A percentile compares a stretch with the other conserved stretches of the same genome.
These are phyloP conservation scores for Galeruca laticollis DNA, from an alignment of 2,888 invertebrate species.

Conservation along the genomic window DNA sequence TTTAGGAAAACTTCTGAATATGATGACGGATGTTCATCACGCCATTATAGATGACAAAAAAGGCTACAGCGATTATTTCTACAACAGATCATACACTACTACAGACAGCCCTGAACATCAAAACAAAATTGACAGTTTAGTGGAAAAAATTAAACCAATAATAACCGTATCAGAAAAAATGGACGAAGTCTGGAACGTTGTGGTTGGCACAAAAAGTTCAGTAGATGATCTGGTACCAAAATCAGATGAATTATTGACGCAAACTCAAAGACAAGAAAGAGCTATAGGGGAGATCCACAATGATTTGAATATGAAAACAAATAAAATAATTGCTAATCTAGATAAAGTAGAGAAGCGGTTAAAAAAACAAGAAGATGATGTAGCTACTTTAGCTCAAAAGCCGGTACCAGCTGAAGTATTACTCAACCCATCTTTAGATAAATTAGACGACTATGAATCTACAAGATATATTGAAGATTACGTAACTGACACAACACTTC, in stretches of 20 bases:
- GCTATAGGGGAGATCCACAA: conserved; percentile 89
- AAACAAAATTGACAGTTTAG: conserved; percentile 84
- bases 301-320: conserved; percentile 84
- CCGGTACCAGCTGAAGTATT: conserved; percentile 82
- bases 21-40: conserved; percentile 86
- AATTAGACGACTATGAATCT: conserved; percentile 83
- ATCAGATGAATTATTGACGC: conserved; percentile 86
- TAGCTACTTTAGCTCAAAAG: conserved; percentile 81
- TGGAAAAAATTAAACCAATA: conserved; percentile 86
- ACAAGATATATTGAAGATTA: conserved; percentile 71
- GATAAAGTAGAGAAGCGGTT: conserved; percentile 87
- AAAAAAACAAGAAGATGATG: conserved; percentile 88
- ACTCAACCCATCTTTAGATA: conserved; percentile 82
- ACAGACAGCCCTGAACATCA: conserved; percentile 69
- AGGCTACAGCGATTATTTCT: conserved; percentile 54
- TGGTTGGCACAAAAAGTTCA: conserved; percentile 89
- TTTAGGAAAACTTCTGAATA: conserved; percentile 80
- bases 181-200: conserved; percentile 93
- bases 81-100: conserved; percentile 70
- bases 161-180: conserved; percentile 89
- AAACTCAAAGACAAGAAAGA: conserved; percentile 87
- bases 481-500: conserved; percentile 60
- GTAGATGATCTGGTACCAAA: conserved; percentile 89
- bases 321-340: conserved; percentile 88
- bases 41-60: conserved; percentile 83